These are phyloP conservation scores for Oncorhynchus kisutch DNA, from an alignment of 2,113 vertebrate species.

Conservation along the genomic window DNA sequence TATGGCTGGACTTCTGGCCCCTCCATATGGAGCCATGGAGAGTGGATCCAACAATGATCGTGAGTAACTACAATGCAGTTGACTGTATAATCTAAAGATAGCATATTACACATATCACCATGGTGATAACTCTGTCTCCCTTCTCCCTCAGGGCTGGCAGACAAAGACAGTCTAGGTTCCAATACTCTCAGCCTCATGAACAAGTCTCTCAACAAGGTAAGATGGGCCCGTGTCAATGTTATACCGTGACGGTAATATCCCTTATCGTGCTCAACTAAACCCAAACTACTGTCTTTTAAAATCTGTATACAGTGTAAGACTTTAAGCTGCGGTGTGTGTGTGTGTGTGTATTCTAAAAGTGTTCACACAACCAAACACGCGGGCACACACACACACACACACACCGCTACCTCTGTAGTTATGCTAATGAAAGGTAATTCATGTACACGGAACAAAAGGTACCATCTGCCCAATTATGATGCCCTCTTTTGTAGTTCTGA, in stretches of 20 bases:
- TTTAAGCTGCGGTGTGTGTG: background rate
- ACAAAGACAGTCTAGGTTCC: conserved; percentile 90
- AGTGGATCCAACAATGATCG: conserved; percentile 93
- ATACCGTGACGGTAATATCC: too few species aligned
- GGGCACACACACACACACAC: background rate
- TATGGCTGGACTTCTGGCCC: conserved; percentile 94
- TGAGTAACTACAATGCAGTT: conserved; percentile 70
- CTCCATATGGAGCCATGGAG: conserved; percentile 99
- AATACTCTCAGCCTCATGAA: conserved; percentile 77
- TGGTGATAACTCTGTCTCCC: background rate
- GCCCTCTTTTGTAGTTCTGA: conserved; percentile 60
- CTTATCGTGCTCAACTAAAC: too few species aligned
- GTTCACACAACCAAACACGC: conserved; percentile 1
- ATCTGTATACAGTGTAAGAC: background rate
- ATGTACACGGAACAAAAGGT: conserved; percentile 59
- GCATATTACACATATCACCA: too few species aligned
- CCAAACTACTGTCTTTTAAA: background rate
- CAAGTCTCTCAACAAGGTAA: conserved; percentile 88
- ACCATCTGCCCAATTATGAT: conserved; percentile 64
- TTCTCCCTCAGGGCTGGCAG: conserved; percentile 82
- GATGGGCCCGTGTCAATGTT: background rate
- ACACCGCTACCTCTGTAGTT: conserved; percentile 49
- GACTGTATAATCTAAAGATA: background rate
- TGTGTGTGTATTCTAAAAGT: conserved; percentile 2
- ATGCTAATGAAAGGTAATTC: conserved; percentile 65